Percentiles rank a stretch among this genome's conserved stretches.
Conservation (phyloP, 2,888 invertebrate genomes). For the Atethmia centrago region DNA sequence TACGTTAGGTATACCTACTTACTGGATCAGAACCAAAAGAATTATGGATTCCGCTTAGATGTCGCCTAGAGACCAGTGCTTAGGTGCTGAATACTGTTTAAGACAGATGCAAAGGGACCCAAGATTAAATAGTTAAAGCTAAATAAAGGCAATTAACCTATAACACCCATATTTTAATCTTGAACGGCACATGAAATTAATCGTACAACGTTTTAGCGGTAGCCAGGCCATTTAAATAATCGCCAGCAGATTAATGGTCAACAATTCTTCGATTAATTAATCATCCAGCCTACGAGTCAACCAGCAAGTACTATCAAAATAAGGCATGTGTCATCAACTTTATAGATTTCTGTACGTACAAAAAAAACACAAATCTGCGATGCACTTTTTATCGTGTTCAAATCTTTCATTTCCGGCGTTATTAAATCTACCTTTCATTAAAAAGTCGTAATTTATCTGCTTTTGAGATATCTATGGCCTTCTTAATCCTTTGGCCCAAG, state of each 20-base stretch:
- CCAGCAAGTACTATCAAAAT: conserved; percentile 29
- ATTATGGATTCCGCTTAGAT: no score
- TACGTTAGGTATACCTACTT: no score
- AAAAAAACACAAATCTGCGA: background rate
- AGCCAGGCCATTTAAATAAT: no score
- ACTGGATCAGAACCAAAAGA: no score
- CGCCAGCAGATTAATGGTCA: conserved; percentile 11
- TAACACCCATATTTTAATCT: no score
- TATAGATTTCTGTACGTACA: background rate
- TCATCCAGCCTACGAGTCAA: conserved; percentile 28
- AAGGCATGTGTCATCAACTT: conserved; percentile 14
- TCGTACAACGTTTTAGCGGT: no score
- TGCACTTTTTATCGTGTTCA: background rate
- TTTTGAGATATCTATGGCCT: background rate
- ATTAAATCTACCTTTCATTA: background rate
- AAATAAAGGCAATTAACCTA: no score
- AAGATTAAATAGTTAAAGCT: background rate
- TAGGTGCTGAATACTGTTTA: background rate
- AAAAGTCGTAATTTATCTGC: background rate
- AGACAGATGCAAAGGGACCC: background rate
- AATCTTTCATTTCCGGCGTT: background rate
- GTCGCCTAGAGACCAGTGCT: background rate
- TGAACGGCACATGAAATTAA: no score
- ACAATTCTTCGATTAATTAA: conserved; percentile 3
- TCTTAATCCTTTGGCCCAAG: background rate